Evolutionary conservation across 1,140 invertebrate species (phyloP).

Genomic region (Galleria mellonella): DNA sequence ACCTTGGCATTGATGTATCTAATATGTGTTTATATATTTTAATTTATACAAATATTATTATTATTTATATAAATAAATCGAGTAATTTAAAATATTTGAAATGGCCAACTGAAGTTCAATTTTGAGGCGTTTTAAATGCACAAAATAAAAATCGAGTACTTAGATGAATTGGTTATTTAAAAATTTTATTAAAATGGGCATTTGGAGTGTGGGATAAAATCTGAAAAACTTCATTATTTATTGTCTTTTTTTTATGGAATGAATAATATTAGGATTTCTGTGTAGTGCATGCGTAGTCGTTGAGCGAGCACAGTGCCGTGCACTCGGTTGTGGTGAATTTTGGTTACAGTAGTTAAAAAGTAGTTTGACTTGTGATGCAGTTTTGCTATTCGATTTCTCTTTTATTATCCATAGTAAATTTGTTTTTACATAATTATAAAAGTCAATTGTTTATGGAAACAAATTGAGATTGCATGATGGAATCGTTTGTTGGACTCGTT

Average conservation of each 20-base stretch:
- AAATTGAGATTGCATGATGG: conserved; percentile 35
- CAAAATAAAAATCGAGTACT: no score
- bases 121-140: no score
- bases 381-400: conserved; percentile 53
- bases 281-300: conserved; percentile 63
- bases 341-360: conserved; percentile 41
- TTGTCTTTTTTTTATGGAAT: conserved; percentile 1
- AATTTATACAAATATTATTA: no score
- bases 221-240: neutral
- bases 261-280: conserved; percentile 1
- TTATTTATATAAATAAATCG: no score
- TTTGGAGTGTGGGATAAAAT: neutral
- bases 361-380: conserved; percentile 60
- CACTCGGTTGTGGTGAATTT: conserved; percentile 68
- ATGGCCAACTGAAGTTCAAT: no score
- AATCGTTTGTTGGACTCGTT: conserved; percentile 39
- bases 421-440: conserved; percentile 16
- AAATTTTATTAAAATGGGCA: neutral
- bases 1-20: no score
- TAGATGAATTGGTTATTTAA: no score
- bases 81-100: no score
- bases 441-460: conserved; percentile 14
- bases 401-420: conserved; percentile 50
- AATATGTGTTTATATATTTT: no score
- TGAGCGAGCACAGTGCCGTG: conserved; percentile 51